phyloP scores from a whole-genome alignment of 2,888 invertebrate species.

The Drosophila falleni region DNA sequence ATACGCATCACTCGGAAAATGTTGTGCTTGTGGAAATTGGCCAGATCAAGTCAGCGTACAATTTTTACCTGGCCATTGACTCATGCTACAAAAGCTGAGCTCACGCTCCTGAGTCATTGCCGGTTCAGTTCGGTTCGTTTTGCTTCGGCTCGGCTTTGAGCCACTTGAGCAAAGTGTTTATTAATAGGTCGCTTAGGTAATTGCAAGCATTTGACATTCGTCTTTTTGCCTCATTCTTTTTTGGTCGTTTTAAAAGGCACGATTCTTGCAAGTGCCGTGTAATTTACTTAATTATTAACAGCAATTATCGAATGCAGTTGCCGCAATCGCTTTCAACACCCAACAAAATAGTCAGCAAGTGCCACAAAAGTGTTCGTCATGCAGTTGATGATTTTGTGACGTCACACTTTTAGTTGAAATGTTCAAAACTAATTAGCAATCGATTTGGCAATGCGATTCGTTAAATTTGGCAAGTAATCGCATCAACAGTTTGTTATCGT shows the following conservation, averaged over 20 bases:
- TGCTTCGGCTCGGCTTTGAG: slow-evolving; percentile 8
- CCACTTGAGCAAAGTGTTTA: slow-evolving; percentile 38
- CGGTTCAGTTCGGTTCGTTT: slow-evolving; percentile 1
- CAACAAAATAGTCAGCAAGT: slow-evolving; percentile 26
- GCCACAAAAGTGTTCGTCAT: slow-evolving; percentile 38
- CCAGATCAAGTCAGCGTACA: slow-evolving; percentile 4
- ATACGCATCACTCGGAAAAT: slow-evolving; percentile 47
- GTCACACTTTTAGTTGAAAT: slow-evolving; percentile 12
- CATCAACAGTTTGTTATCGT: slow-evolving; percentile 21
- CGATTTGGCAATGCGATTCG: slow-evolving; percentile 27
- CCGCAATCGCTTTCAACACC: slow-evolving; percentile 64
- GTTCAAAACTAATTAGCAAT: slow-evolving; percentile 26
- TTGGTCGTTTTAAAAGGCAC: slow-evolving; percentile 37
- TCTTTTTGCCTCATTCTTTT: neutral
- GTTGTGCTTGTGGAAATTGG: slow-evolving; percentile 33
- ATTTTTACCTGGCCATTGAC: slow-evolving; percentile 53
- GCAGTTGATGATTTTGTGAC: slow-evolving; percentile 33
- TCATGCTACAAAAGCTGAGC: slow-evolving; percentile 44
- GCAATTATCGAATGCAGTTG: slow-evolving; percentile 67
- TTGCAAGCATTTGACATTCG: slow-evolving; percentile 66
- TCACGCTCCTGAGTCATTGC: slow-evolving; percentile 61
- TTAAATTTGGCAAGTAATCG: slow-evolving; percentile 25
- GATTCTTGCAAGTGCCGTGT: slow-evolving; percentile 63
- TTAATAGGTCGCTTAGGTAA: slow-evolving; percentile 66
- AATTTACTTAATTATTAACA: slow-evolving; percentile 71